Evolutionary conservation across 2,113 vertebrate genomes (phyloP), one percentile per base, ranked within the genome.

Genomic region (Sorex fumeus): DNA sequence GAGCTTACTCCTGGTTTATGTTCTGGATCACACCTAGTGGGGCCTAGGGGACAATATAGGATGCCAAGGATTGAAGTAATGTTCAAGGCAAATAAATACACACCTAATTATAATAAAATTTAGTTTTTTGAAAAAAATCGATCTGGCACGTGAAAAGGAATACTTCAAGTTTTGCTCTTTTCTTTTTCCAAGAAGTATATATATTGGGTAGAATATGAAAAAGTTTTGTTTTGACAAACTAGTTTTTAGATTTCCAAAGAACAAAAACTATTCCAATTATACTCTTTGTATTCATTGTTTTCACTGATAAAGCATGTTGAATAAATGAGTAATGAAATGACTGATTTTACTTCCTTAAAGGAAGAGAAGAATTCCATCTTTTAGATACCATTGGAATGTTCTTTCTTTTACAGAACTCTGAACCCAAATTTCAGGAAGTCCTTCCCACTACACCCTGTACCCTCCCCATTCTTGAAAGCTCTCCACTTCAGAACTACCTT

Each of bases 321-420:
- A 64, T 57, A 62, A 57, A 78, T 23, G n/a, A 79, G n/a, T 11
- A 86, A 87, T 8, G 6, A 82, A 84, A 71, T 0, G 3, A 66
- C 70, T 79, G 34, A 67, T 43, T 81, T 45, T 32, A 78, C 62
- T 89, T 84, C 66, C 53, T 78, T 62, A 82, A n/a, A 88, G 85
- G 18, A 70, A 15, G 1, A n/a, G 0, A 15, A 45, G 62, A 53
- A 45, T 79, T 86, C 57, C 5, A 32, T 25, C 43, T 81, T 87
- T 83, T 76, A 30, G 11, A 28, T 74, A 84, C 8, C 28, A 66
- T 23, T 28, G 64, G 10, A 30, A 66, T 23, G 3, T 60, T 21
- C 57, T 21, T 43, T 72, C n/a, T 66, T 84, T 94, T 76, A 69
- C 67, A 47, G 32, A 92, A 92, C 27, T 80, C 50, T 88, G 60